Base-by-base conservation (phyloP, 2,113 vertebrate species). In the Nerophis lumbriciformis region DNA sequence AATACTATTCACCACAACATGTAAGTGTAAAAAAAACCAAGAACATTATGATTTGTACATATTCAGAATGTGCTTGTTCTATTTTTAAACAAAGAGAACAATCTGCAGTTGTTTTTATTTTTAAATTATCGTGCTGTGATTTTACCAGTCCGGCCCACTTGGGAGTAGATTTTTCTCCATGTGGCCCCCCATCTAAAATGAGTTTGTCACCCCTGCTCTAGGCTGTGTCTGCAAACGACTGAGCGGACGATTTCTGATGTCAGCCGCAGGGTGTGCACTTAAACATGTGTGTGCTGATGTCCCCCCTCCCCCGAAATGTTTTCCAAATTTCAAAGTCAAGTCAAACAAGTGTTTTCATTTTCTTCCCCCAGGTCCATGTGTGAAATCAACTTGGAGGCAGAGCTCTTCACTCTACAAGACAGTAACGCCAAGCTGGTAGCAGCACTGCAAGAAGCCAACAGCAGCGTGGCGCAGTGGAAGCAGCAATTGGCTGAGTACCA, bases 381-480 rank as follows among this genome's bases (percentile, higher is more conserved):
- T 3, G 96, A 98, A 84, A 91, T 93, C 38, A 94, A 94, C 79
- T 89, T 95, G 88, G 96, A 99, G 67, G 92, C 93, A 0, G 96
- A 99, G 55, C 93, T 99, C 69, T 94, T 95, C 79, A 93, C 93
- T 11, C 91, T 99, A 42, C 94, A 97, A 89, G 93, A 98, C 89
- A 97, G 93, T 79, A 99, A 99, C 69, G 88, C 84, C 65, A 94
- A 93, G 83, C 88, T 99, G 28, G 92, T 94, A 28, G 89, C 90
- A 0, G 95, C 96, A 0, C 88, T 99, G 54, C 93, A 93, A 1
- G 95, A 98, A 63, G 95, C 96, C 74, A 95, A 95, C 6, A 85
- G 90, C 65, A 93, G 88, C 0, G 94, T 95, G 56, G 91, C 94
- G n/a, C 90, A 94, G 72, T 98, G 96, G 96, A 96, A 96, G 85